phyloP scores from a whole-genome alignment of 2,888 invertebrate species.

The Euzophera pinguis region DNA sequence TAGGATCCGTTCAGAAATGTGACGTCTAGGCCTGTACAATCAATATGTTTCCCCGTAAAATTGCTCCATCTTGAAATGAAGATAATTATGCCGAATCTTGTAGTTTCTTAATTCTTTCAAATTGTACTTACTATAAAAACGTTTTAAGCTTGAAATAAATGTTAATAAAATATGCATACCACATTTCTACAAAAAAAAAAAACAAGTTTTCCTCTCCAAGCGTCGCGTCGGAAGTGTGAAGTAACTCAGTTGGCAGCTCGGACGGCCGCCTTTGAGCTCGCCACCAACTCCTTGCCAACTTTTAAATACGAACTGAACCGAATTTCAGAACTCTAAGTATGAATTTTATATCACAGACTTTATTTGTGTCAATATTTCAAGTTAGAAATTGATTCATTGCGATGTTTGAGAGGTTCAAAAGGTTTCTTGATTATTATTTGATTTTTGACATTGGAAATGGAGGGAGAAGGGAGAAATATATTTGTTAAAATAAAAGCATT shows the following conservation, averaged over 20 bases:
- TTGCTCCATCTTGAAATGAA: no score
- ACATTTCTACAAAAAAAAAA: not conserved
- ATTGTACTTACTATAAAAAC: no score
- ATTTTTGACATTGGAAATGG: not conserved
- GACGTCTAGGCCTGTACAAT: no score
- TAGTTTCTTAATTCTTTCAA: no score
- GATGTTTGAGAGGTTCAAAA: not conserved
- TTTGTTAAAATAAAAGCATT: no score
- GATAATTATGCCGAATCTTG: no score
- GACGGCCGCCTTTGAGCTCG: slow-evolving; percentile 12
- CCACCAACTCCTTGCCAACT: slow-evolving; percentile 12
- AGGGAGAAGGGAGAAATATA: not conserved
- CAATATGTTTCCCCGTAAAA: no score
- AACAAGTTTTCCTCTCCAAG: not conserved
- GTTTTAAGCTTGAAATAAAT: no score
- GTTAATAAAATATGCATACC: no score
- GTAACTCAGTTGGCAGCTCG: slow-evolving; percentile 12
- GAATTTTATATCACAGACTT: slow-evolving; percentile 1
- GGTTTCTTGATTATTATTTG: not conserved
- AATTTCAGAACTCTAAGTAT: not conserved
- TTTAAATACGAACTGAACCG: slow-evolving; percentile 12
- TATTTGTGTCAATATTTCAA: slow-evolving; percentile 14
- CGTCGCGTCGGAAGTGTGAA: slow-evolving; percentile 3
- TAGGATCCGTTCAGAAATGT: no score
- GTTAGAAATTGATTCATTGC: not conserved